phyloP scores from a whole-genome alignment of 2,888 invertebrate species.

The Helleia helle region DNA sequence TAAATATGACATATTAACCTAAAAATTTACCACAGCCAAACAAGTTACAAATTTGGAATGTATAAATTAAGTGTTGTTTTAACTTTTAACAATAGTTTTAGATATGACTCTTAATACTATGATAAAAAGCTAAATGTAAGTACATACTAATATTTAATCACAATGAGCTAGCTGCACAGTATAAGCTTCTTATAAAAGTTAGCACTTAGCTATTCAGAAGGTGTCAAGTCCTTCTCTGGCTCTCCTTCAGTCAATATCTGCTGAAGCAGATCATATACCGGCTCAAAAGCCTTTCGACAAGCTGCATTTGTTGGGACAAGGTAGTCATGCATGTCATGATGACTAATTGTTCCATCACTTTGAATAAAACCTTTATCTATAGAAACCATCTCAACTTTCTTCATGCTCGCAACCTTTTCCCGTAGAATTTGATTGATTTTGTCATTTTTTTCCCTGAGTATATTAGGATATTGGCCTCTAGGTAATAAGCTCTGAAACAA shows the following conservation, averaged over 20 bases:
- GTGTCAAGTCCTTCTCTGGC: constrained; percentile 81
- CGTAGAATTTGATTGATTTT: constrained; percentile 83
- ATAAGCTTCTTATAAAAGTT: constrained; percentile 28
- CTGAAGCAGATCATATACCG: constrained; percentile 84
- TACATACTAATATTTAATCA: constrained; percentile 63
- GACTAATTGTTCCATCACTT: constrained; percentile 86
- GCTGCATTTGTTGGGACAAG: constrained; percentile 90
- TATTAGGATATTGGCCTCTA: constrained; percentile 89
- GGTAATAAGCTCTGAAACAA: constrained; percentile 86
- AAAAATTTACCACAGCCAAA: constrained; percentile 48
- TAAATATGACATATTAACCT: no score
- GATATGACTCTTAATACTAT: constrained; percentile 43
- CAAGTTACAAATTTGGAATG: constrained; percentile 58
- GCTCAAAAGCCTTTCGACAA: constrained; percentile 89
- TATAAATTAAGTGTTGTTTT: constrained; percentile 38
- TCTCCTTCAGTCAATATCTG: constrained; percentile 86
- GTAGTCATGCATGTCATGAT: constrained; percentile 94
- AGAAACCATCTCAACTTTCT: constrained; percentile 83
- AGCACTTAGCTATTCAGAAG: constrained; percentile 73
- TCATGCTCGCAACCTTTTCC: constrained; percentile 75
- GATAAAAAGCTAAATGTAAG: constrained; percentile 65
- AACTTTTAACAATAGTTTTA: constrained; percentile 26
- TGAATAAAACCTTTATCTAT: constrained; percentile 87
- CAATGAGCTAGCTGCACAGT: constrained; percentile 56
- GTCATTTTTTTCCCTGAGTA: constrained; percentile 82